Conservation (phyloP, 2,113 vertebrate genomes). For the Oreochromis aureus region DNA sequence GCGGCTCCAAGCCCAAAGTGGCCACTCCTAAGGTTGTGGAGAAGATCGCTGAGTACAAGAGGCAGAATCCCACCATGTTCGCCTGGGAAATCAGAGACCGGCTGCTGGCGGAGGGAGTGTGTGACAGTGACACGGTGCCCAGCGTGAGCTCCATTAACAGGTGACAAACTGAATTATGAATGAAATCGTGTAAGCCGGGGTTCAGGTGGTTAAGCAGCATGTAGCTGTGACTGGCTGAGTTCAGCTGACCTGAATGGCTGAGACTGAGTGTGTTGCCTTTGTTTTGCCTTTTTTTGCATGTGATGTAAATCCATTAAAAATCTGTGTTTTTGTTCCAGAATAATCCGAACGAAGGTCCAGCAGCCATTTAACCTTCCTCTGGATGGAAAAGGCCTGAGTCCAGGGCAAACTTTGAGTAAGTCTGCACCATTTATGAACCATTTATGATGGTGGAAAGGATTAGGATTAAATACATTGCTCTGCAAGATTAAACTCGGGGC, state of each 20-base stretch:
- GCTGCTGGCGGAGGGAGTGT: constrained; percentile 82
- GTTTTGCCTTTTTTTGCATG: not conserved
- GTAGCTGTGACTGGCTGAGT: not conserved
- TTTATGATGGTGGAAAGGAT: not conserved
- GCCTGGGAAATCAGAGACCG: constrained; percentile 90
- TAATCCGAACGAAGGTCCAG: constrained; percentile 90
- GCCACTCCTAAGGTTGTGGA: constrained; percentile 89
- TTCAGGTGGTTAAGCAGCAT: not conserved
- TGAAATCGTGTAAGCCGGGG: not conserved
- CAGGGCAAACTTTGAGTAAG: constrained; percentile 85
- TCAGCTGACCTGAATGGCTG: not conserved
- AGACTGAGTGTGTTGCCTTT: not conserved
- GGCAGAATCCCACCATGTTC: constrained; percentile 91
- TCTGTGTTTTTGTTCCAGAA: constrained; percentile 62
- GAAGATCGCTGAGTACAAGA: constrained; percentile 88
- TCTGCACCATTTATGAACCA: not conserved
- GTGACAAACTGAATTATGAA: constrained; percentile 50
- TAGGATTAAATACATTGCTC: constrained; percentile 19
- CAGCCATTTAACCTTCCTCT: constrained; percentile 87
- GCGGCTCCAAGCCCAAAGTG: constrained; percentile 88
- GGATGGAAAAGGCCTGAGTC: constrained; percentile 84
- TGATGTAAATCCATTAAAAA: not conserved
- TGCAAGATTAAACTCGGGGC: constrained; percentile 7
- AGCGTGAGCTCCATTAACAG: constrained; percentile 92
- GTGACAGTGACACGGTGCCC: constrained; percentile 85